Base-by-base conservation (phyloP, 2,113 vertebrate genomes). In the Panthera leo region DNA sequence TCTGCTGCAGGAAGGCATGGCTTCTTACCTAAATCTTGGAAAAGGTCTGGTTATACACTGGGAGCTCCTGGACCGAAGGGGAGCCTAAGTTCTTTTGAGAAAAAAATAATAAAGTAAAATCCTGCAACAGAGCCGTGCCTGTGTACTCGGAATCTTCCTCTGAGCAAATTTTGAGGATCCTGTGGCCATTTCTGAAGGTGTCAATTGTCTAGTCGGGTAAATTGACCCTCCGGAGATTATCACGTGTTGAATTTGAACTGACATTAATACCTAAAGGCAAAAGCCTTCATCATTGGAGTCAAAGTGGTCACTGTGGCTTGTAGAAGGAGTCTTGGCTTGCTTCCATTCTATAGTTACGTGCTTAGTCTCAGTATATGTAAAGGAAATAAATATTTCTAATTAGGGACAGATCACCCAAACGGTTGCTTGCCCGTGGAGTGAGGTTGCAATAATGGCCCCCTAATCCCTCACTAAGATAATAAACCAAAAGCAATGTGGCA, bases 1-100 rank as follows among this genome's bases (percentile, higher is more conserved):
- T 51, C 8, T 7, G 4, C 15, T 63, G 1, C 4, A 25, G 39
- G 2, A 31, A 71, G 29, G 19, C 19, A 27, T 1, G 25, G 5
- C 4, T 9, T 73, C 1, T 80, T 19, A 6, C 21, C 11, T 9
- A 14, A 2, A 9, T n/a, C 5, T 73, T 29, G 83, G 39, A 45
- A 51, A 71, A 71, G 2, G 3, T 51, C 11, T 5, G 1, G 55
- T 61, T 48, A 61, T 4, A 73, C 5, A 55, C 4, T 1, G 16
- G 10, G 42, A 58, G 5, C 6, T 63, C 5, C 12, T 65, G 39
- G 10, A 71, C 2, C 10, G 3, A 67, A 48, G 71, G 3, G 5
- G 10, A 68, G 0, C 55, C 34, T 27, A 58, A 76, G 19, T 48
- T 25, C 1, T 48, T 92, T 93, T 45, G 16, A 13, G 63, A 67